A percentile compares a stretch with the other conserved stretches of the same genome.
Evolutionary conservation across 2,888 invertebrate genomes (phyloP).

Genomic region (Spicauda simplicius): DNA sequence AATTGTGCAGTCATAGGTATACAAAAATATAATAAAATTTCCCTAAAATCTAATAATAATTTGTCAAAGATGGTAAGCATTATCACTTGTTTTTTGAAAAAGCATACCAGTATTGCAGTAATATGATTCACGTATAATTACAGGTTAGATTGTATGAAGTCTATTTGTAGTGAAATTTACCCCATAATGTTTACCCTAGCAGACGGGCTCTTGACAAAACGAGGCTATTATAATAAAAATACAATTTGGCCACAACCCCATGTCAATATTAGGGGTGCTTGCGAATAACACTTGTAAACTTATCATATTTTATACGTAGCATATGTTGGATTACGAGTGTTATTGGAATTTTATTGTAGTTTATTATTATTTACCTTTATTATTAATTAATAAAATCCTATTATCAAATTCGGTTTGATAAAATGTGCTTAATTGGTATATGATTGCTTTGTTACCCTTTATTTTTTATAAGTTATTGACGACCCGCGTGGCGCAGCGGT

Average conservation of each 20-base stretch:
- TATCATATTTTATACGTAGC: constrained; percentile 45
- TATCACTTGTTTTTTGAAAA: not conserved
- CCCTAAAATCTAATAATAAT: no score
- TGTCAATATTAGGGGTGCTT: constrained; percentile 67
- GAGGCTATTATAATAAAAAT: constrained; percentile 83
- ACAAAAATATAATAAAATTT: no score
- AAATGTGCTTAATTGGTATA: no score
- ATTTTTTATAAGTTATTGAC: no score
- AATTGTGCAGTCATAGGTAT: no score
- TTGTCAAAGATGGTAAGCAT: no score
- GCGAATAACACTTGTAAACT: constrained; percentile 74
- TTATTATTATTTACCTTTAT: constrained; percentile 3
- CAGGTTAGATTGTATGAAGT: constrained; percentile 51
- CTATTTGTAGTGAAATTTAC: constrained; percentile 60
- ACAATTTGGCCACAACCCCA: constrained; percentile 82
- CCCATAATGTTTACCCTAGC: constrained; percentile 74
- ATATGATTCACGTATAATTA: constrained; percentile 64
- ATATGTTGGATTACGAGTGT: constrained; percentile 41
- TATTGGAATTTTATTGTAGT: constrained; percentile 29
- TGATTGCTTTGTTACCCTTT: no score
- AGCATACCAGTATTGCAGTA: constrained; percentile 12
- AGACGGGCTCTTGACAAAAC: constrained; percentile 71
- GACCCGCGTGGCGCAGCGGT: no score
- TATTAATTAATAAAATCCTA: no score
- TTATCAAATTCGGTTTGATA: no score